Evolutionary conservation across 2,113 vertebrate genomes (phyloP), one percentile per base, ranked within the genome.

Genomic region (Eubucco bourcierii): DNA sequence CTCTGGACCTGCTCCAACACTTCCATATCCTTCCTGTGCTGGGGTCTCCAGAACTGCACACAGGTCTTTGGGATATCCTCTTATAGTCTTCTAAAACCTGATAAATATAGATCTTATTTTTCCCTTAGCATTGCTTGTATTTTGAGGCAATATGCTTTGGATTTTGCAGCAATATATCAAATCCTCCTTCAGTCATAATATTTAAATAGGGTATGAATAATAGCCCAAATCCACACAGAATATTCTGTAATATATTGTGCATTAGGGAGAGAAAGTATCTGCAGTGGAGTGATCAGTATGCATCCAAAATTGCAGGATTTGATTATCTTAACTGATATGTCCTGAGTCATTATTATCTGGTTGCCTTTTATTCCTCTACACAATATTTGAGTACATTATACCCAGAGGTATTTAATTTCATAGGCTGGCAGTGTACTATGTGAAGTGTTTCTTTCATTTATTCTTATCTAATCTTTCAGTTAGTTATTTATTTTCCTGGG

Each of bases 371-470:
- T 85, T 80, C 27, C 33, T 85, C 56, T 83, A 77, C 46, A 74
- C 41, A 90, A 77, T 83, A 83, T 82, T 73, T 66, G 27, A 85
- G 68, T 63, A 85, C 31, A 41, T 89, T 80, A 80, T 85, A 87
- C 72, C n/a, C 68, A 71, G 34, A 85, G 41, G 27, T 84, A 87
- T 91, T 90, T 90, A 77, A 94, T 90, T 95, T 83, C 72, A 64
- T 67, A 80, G 77, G 33, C 33, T 64, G 52, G 14, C 5, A 82
- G 21, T 77, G 41, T 87, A 37, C 33, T 80, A 7, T 64, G 31
- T 83, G 64, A 91, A 95, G 60, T 67, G 79, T 74, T 90, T 93
- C 72, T 92, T 94, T 87, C 68, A 95, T 95, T 95, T 95, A 71
- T 74, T 91, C 46, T 87, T 95, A 93, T 77, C 75, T 94, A 87